phyloP scores from a whole-genome alignment of 2,797 vertebrate genomes.

The Neosalanx taihuensis region DNA sequence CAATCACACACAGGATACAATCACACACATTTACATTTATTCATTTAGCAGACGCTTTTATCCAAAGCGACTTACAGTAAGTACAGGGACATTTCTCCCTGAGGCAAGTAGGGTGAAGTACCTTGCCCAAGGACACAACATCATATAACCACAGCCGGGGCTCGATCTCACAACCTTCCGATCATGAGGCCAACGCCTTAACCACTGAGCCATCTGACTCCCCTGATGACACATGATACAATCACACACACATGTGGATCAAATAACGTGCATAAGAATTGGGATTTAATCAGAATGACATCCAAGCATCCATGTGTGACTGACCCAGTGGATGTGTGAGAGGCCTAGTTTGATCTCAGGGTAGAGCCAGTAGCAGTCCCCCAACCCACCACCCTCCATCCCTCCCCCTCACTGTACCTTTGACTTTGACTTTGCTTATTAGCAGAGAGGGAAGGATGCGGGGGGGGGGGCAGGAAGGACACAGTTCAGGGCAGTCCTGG shows the following conservation, averaged over 20 bases:
- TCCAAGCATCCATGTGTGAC: constrained; percentile 57
- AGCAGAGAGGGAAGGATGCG: constrained; percentile 31
- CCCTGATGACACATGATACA: background rate
- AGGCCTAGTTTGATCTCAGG: constrained; percentile 58
- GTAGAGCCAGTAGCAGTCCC: constrained; percentile 57
- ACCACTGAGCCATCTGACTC: too few species aligned
- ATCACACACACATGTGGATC: background rate
- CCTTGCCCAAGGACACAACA: too few species aligned
- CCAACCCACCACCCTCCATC: background rate
- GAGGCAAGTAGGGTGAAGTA: too few species aligned
- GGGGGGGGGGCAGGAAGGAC: constrained; percentile 12
- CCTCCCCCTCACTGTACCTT: background rate
- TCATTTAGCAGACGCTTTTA: too few species aligned
- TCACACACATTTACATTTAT: background rate
- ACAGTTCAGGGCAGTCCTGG: constrained; percentile 56
- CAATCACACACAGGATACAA: background rate
- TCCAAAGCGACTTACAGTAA: too few species aligned
- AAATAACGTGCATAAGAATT: background rate
- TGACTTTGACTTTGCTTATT: constrained; percentile 15
- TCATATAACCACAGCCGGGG: too few species aligned
- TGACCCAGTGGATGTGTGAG: constrained; percentile 43
- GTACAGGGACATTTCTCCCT: too few species aligned
- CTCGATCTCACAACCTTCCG: too few species aligned
- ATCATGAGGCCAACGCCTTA: too few species aligned
- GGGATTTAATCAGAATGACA: constrained; percentile 40